These are phyloP conservation scores for Chloroclystis v-ata DNA, from an alignment of 2,888 invertebrate genomes.

Conservation along the genomic window DNA sequence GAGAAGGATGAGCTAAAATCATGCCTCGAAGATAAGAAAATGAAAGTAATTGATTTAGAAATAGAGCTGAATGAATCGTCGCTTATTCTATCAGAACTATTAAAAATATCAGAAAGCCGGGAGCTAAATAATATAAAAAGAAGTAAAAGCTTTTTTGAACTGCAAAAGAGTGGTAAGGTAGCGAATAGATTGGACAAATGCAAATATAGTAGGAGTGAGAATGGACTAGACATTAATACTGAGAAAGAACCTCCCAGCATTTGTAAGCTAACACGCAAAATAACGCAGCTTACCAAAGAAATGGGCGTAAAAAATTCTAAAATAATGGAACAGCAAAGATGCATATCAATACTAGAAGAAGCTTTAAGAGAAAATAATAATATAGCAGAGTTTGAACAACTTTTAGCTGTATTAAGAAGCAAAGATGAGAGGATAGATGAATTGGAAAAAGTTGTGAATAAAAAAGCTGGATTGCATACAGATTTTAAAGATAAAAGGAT, in stretches of 20 bases:
- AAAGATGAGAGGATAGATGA: conserved; percentile 85
- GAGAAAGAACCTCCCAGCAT: conserved; percentile 45
- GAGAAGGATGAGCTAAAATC: conserved; percentile 57
- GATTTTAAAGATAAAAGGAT: conserved; percentile 78
- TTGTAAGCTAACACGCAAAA: conserved; percentile 60
- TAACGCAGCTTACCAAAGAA: conserved; percentile 65
- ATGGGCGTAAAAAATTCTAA: conserved; percentile 72
- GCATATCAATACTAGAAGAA: conserved; percentile 73
- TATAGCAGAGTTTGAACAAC: conserved; percentile 77
- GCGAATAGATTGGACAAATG: conserved; percentile 76
- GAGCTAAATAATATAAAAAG: conserved; percentile 58
- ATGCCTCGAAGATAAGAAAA: conserved; percentile 62
- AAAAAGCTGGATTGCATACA: conserved; percentile 54
- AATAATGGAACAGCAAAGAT: conserved; percentile 75
- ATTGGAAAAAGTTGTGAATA: conserved; percentile 83
- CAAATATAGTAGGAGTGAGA: conserved; percentile 67
- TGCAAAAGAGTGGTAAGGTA: conserved; percentile 79
- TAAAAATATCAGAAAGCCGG: conserved; percentile 66
- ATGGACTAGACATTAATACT: conserved; percentile 55
- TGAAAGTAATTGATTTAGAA: conserved; percentile 73
- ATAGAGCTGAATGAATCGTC: conserved; percentile 75
- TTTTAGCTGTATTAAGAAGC: conserved; percentile 75
- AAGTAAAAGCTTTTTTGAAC: conserved; percentile 68
- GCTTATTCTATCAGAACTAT: conserved; percentile 67
- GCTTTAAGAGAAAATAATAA: conserved; percentile 77